Evolutionary conservation across 2,888 invertebrate species (phyloP).

Genomic region (Junonia oenone): DNA sequence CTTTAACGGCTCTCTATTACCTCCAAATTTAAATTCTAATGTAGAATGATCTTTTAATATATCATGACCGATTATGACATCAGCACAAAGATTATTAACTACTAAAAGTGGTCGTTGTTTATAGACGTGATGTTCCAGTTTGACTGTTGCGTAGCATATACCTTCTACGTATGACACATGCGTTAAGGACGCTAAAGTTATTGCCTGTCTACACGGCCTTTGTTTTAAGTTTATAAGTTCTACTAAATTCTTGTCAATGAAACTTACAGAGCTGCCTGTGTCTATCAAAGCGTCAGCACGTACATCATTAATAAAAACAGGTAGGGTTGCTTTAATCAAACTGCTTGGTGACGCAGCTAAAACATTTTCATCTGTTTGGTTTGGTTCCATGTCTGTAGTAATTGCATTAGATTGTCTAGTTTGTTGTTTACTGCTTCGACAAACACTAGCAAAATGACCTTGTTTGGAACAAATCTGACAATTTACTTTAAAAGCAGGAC

Average conservation of each 20-base stretch:
- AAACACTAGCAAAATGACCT: not conserved
- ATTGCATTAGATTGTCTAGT: not conserved
- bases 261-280: no score
- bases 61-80: constrained; percentile 19
- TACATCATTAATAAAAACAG: no score
- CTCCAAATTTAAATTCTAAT: constrained; percentile 7
- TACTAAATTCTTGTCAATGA: no score
- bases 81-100: constrained; percentile 13
- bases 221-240: no score
- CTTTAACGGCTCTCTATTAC: constrained; percentile 6
- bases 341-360: no score
- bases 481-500: not conserved
- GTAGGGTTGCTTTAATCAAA: no score
- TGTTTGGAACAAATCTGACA: not conserved
- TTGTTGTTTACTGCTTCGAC: not conserved
- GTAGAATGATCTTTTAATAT: constrained; percentile 10
- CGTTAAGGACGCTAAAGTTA: no score
- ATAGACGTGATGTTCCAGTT: constrained; percentile 3
- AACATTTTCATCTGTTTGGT: no score
- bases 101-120: constrained; percentile 3
- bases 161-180: constrained; percentile 6
- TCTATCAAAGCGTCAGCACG: no score
- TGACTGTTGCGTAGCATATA: not conserved
- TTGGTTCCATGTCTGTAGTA: no score
- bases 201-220: constrained; percentile 4